Base-by-base conservation (phyloP, 2,113 vertebrate genomes). In the Eira barbara region DNA sequence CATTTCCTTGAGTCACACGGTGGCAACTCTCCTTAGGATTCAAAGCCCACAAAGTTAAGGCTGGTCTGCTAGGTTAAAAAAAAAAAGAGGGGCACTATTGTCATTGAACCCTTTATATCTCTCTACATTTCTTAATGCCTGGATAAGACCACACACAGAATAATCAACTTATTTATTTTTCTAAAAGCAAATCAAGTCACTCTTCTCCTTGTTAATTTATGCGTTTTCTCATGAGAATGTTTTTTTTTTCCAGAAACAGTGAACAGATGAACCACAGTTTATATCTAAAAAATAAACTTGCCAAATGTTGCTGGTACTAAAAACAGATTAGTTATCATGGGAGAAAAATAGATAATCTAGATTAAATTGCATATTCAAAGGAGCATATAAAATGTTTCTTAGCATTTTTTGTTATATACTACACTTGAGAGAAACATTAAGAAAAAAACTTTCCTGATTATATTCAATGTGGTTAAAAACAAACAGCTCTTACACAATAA, bases 321-420 rank as follows among this genome's bases (percentile, higher is more conserved):
- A 99, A 98, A 98, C 98, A 98, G 97, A 98, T 97, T 97, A 97
- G 96, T 98, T 98, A 98, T 97, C 96, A 31, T 74, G 93, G 98
- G 98, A 98, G 98, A 97, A 98, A 98, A 98, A 97, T 96, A 98
- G 98, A 98, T 98, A 98, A 98, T 98, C 98, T 98, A 98, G 98
- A 98, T 98, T 98, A 98, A 98, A 98, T 98, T 99, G 98, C 99
- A 99, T 99, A 99, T 99, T 99, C 95, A 81, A 98, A 98, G 98
- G 98, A 96, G 98, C 98, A 98, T 98, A 98, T 98, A 98, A 98
- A 99, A 98, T 98, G 97, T 92, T 98, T 97, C 98, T 97, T 98
- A 97, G 65, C 86, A 98, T 98, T 97, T 98, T 98, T 97, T 97
- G 98, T 98, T 95, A 98, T 97, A 98, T 98, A 98, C 98, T 99